These are phyloP conservation scores for Pelvicachromis taeniatus DNA, from an alignment of 2,113 vertebrate genomes.

Conservation along the genomic window DNA sequence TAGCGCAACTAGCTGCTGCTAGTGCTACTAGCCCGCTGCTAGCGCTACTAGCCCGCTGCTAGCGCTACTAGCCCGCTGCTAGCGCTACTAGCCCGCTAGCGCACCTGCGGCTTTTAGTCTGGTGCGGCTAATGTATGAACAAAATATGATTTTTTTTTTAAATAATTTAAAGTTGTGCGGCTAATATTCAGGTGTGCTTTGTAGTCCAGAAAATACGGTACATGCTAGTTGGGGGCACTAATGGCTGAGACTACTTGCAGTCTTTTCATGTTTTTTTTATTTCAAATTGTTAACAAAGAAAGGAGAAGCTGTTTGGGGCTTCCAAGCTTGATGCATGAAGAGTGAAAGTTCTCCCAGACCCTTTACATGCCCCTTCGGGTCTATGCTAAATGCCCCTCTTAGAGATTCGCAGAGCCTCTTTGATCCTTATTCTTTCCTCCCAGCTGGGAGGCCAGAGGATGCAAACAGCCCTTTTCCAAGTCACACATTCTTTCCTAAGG, in stretches of 20 bases:
- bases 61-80: too few relatives aligned
- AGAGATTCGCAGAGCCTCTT: conserved; percentile 46
- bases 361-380: conserved; percentile 36
- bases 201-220: too few relatives aligned
- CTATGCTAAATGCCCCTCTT: conserved; percentile 20
- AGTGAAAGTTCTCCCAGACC: background rate
- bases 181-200: too few relatives aligned
- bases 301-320: background rate
- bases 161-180: too few relatives aligned
- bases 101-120: too few relatives aligned
- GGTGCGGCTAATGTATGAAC: too few relatives aligned
- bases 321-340: conserved; percentile 2
- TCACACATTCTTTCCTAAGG: conserved; percentile 59
- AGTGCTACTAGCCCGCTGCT: too few relatives aligned
- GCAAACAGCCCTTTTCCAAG: conserved; percentile 48
- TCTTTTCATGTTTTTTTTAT: background rate
- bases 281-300: conserved; percentile 44
- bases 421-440: conserved; percentile 45
- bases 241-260: background rate
- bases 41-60: too few relatives aligned
- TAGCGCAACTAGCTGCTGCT: too few relatives aligned
- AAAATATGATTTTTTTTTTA: too few relatives aligned
- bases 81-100: too few relatives aligned
- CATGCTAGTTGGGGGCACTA: conserved; percentile 2
- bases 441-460: conserved; percentile 51